Percentiles rank a stretch among this genome's conserved stretches.
These are phyloP conservation scores for Emydocephalus ijimae DNA, from an alignment of 2,113 vertebrate genomes.

Conservation along the genomic window DNA sequence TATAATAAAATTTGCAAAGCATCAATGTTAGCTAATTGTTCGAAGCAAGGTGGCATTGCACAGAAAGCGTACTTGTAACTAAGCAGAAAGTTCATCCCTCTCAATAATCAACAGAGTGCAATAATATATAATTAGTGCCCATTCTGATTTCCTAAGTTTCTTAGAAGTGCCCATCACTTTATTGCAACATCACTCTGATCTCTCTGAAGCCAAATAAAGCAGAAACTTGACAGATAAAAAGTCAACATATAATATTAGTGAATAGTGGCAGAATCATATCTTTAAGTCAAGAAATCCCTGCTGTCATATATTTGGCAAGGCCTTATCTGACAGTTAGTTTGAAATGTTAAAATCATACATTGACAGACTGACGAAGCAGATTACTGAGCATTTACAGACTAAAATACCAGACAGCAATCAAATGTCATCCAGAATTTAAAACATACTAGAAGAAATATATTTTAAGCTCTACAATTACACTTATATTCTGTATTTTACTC, in stretches of 20 bases:
- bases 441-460: neutral
- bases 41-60: neutral
- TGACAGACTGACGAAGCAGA: neutral
- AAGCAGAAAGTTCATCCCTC: constrained; percentile 5
- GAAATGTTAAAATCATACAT: neutral
- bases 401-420: neutral
- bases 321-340: neutral
- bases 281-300: neutral
- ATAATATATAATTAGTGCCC: neutral
- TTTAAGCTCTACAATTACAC: neutral
- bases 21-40: neutral
- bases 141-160: neutral
- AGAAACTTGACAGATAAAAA: neutral
- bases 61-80: neutral
- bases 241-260: neutral
- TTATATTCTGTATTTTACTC: neutral
- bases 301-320: neutral
- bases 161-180: neutral
- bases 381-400: neutral
- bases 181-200: neutral
- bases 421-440: neutral
- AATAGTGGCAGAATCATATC: neutral
- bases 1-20: constrained; percentile 1
- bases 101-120: constrained; percentile 24
- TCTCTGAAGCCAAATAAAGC: neutral